Conservation (phyloP, 2,888 invertebrate species). For the Acanthosepion lycidas region DNA sequence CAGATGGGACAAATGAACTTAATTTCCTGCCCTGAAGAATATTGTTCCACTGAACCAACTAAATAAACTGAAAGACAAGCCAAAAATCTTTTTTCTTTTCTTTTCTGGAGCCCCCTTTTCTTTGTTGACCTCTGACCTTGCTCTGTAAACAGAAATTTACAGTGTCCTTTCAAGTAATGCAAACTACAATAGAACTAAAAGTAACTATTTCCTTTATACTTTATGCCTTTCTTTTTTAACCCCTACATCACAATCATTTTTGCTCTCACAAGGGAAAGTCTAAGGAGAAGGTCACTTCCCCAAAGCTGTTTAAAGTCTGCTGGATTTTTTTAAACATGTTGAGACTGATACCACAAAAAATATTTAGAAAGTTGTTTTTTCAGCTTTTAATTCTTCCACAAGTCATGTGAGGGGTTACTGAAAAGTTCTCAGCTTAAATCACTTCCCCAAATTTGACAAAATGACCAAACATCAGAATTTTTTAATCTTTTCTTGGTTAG, state of each 20-base stretch:
- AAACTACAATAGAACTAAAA: conserved; percentile 33
- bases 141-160: conserved; percentile 33
- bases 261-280: neutral
- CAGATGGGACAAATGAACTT: conserved; percentile 22
- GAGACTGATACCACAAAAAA: neutral
- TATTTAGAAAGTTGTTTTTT: neutral
- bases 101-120: neutral
- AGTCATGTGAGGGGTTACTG: too few relatives aligned
- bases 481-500: too few relatives aligned
- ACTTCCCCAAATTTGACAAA: too few relatives aligned
- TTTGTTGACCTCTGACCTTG: neutral
- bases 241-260: neutral
- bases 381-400: too few relatives aligned
- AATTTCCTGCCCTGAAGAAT: conserved; percentile 33
- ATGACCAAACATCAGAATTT: too few relatives aligned
- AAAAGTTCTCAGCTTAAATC: too few relatives aligned
- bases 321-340: neutral
- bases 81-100: neutral
- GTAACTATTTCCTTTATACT: conserved; percentile 9
- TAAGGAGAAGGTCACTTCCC: conserved; percentile 4
- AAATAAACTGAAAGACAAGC: conserved; percentile 8
- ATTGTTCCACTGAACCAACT: conserved; percentile 10
- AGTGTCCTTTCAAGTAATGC: conserved; percentile 12
- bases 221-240: neutral
- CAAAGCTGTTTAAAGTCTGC: neutral